These are phyloP conservation scores for Hipposideros larvatus DNA, from an alignment of 2,797 vertebrate genomes.

Conservation along the genomic window DNA sequence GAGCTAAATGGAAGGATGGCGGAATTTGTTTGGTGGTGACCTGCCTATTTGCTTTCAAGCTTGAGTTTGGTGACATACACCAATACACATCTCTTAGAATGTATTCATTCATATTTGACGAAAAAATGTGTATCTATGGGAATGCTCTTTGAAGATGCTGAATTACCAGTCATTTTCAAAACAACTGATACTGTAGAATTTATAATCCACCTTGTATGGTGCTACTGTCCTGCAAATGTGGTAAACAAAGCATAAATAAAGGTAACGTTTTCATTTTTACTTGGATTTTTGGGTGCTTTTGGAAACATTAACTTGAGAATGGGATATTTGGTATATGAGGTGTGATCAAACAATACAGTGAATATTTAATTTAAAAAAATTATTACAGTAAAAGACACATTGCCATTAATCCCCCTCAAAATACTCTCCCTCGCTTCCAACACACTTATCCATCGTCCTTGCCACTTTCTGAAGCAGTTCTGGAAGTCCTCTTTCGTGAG, in stretches of 20 bases:
- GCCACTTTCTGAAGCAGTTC: too few species aligned
- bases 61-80: constrained; percentile 13
- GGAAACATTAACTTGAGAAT: neutral
- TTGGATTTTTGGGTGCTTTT: constrained; percentile 36
- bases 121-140: neutral
- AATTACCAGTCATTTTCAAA: constrained; percentile 50
- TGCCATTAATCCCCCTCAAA: too few species aligned
- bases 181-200: neutral
- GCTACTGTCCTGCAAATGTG: neutral
- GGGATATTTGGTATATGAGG: neutral
- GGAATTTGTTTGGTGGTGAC: neutral
- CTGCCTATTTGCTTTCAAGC: neutral
- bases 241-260: neutral
- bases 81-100: neutral
- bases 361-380: too few species aligned
- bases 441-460: too few species aligned
- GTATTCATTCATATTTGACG: constrained; percentile 19
- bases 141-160: constrained; percentile 7
- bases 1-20: constrained; percentile 2
- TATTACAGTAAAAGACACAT: too few species aligned
- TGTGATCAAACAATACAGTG: too few species aligned
- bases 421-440: too few species aligned
- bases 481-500: too few species aligned
- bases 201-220: neutral
- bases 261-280: constrained; percentile 38